Evolutionary conservation across 37 sponge, comb jelly and placozoan genomes (phyloP).

Genomic region (Spongia lamella): DNA sequence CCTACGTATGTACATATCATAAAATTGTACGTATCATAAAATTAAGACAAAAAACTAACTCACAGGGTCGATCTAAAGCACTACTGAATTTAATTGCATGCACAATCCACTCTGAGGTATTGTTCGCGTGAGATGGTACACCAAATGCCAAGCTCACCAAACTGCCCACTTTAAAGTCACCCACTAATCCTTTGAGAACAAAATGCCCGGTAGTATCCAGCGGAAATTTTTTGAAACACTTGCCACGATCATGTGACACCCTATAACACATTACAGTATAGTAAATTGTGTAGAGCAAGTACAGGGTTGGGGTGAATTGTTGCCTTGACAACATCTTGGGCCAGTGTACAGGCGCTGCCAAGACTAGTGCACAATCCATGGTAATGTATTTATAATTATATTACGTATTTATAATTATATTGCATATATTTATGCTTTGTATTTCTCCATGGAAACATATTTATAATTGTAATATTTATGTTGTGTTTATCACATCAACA

Average conservation of each 20-base stretch:
- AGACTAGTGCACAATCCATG: conserved; percentile 47
- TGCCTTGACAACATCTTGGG: conserved; percentile 76
- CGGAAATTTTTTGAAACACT: conserved; percentile 26
- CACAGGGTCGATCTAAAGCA: conserved; percentile 27
- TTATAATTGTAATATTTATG: neutral
- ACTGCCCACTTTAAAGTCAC: conserved; percentile 35
- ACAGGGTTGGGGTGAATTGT: too few relatives aligned
- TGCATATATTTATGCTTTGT: neutral
- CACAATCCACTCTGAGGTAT: conserved; percentile 36
- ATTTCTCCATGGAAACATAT: too few relatives aligned
- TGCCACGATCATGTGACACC: conserved; percentile 74
- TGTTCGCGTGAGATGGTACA: conserved; percentile 13
- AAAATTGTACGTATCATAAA: too few relatives aligned
- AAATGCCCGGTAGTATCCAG: conserved; percentile 41
- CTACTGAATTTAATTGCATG: conserved; percentile 37
- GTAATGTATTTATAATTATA: conserved; percentile 19
- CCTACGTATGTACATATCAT: too few relatives aligned
- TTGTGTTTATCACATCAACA: neutral
- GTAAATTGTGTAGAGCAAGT: too few relatives aligned
- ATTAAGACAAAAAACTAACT: too few relatives aligned
- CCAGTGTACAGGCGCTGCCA: conserved; percentile 78
- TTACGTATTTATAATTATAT: neutral
- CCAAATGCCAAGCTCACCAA: conserved; percentile 50
- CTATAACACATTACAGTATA: too few relatives aligned
- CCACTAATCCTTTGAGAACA: conserved; percentile 35